These are phyloP conservation scores for Heliothis virescens DNA, from an alignment of 1,140 invertebrate genomes.

Conservation along the genomic window DNA sequence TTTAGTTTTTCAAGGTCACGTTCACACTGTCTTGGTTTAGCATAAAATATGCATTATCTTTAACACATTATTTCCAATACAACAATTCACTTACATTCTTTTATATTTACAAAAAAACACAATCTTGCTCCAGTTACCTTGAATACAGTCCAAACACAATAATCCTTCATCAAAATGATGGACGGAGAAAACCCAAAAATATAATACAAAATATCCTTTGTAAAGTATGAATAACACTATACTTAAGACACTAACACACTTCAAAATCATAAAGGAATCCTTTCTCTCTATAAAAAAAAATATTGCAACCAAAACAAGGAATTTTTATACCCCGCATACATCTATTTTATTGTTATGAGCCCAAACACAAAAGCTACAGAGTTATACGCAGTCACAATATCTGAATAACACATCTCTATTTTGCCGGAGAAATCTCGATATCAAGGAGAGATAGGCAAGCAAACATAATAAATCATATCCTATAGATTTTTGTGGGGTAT, in stretches of 20 bases:
- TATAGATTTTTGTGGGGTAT: conserved; percentile 44
- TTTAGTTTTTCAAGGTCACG: too few relatives aligned
- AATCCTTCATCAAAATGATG: conserved; percentile 28
- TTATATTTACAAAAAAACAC: conserved; percentile 6
- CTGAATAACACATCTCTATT: conserved; percentile 53
- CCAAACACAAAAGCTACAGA: conserved; percentile 43
- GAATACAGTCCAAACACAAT: conserved; percentile 31
- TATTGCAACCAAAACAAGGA: conserved; percentile 36
- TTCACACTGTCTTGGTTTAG: too few relatives aligned
- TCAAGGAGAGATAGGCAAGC: conserved; percentile 50
- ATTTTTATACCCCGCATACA: conserved; percentile 33
- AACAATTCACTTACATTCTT: too few relatives aligned
- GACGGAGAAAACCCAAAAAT: conserved; percentile 4
- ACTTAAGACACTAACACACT: conserved; percentile 33
- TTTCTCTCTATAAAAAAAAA: conserved; percentile 44
- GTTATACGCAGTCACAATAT: conserved; percentile 39
- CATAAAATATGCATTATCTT: too few relatives aligned
- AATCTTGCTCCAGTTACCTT: conserved; percentile 44
- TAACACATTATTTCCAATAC: too few relatives aligned
- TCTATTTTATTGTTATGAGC: conserved; percentile 47
- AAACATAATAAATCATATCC: conserved; percentile 65
- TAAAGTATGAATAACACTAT: conserved; percentile 26
- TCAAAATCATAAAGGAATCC: conserved; percentile 37
- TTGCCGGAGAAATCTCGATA: conserved; percentile 53
- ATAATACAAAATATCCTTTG: conserved; percentile 12